These are phyloP conservation scores for Campylorhamphus procurvoides DNA, from an alignment of 2,113 vertebrate genomes.

Conservation along the genomic window DNA sequence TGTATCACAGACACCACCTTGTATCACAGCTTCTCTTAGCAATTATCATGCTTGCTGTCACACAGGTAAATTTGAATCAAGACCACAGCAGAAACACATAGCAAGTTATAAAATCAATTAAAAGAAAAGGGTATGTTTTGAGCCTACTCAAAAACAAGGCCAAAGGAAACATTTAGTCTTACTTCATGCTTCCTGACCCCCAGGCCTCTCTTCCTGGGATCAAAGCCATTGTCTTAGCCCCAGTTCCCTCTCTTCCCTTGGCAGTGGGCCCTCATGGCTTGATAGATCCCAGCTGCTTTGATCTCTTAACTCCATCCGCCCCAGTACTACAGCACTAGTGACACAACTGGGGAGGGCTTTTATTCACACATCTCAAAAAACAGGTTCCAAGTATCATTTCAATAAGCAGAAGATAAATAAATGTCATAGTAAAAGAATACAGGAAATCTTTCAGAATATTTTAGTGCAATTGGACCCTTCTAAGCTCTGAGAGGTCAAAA, in stretches of 20 bases:
- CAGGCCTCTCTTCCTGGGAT: constrained; percentile 47
- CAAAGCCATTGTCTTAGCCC: constrained; percentile 37
- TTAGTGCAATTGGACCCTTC: neutral
- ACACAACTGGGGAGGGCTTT: neutral
- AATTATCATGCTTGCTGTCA: neutral
- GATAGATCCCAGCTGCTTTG: constrained; percentile 58
- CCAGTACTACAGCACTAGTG: neutral
- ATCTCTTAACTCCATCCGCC: constrained; percentile 47
- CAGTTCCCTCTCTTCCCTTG: constrained; percentile 26
- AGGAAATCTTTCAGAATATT: neutral
- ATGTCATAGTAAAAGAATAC: neutral
- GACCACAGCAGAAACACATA: neutral
- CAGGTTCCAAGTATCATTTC: neutral
- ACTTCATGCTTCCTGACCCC: constrained; percentile 44
- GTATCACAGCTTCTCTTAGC: neutral
- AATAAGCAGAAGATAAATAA: neutral
- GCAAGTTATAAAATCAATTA: neutral
- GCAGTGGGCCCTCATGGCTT: constrained; percentile 16
- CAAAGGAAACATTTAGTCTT: constrained; percentile 34
- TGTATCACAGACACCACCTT: neutral
- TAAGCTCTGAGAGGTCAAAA: neutral
- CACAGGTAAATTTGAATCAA: neutral
- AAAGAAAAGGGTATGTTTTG: neutral
- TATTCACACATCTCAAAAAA: neutral
- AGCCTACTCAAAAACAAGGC: neutral